Percentiles rank a stretch among this genome's conserved stretches.
Evolutionary conservation across 2,888 invertebrate genomes (phyloP).

Genomic region (Nomada fucata): DNA sequence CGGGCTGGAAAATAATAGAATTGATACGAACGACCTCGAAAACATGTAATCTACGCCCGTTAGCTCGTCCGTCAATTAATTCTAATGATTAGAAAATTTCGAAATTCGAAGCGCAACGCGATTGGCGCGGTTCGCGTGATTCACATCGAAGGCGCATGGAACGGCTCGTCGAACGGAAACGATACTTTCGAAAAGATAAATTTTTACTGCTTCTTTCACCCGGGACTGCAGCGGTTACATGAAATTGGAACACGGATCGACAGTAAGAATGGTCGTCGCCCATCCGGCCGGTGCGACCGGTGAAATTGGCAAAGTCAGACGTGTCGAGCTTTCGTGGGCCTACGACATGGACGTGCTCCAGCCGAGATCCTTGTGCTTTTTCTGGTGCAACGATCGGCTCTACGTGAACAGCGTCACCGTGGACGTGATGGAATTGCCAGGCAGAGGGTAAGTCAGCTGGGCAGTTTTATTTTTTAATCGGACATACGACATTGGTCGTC

Average conservation of each 20-base stretch:
- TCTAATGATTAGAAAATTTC: neutral
- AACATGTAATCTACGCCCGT: too few relatives aligned
- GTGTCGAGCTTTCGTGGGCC: constrained; percentile 92
- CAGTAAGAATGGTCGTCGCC: constrained; percentile 90
- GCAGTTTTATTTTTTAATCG: too few relatives aligned
- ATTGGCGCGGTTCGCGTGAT: neutral
- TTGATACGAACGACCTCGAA: too few relatives aligned
- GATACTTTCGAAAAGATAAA: constrained; percentile 18
- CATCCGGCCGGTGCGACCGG: constrained; percentile 87
- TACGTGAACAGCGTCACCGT: constrained; percentile 91
- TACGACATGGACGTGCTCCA: constrained; percentile 94
- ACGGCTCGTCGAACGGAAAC: neutral
- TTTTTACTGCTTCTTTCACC: constrained; percentile 13
- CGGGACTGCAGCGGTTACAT: constrained; percentile 83
- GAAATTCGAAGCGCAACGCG: neutral
- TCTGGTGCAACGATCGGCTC: constrained; percentile 93
- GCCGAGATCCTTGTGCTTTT: constrained; percentile 91
- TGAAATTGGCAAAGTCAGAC: constrained; percentile 87
- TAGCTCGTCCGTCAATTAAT: too few relatives aligned
- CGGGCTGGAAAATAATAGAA: neutral
- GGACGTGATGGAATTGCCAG: constrained; percentile 91
- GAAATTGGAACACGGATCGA: constrained; percentile 91
- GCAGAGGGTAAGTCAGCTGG: constrained; percentile 87
- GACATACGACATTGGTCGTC: too few relatives aligned
- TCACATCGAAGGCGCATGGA: neutral